Percentiles rank a stretch among this genome's conserved stretches.
phyloP scores from a whole-genome alignment of 2,113 vertebrate species.

The Ibidorhyncha struthersii region DNA sequence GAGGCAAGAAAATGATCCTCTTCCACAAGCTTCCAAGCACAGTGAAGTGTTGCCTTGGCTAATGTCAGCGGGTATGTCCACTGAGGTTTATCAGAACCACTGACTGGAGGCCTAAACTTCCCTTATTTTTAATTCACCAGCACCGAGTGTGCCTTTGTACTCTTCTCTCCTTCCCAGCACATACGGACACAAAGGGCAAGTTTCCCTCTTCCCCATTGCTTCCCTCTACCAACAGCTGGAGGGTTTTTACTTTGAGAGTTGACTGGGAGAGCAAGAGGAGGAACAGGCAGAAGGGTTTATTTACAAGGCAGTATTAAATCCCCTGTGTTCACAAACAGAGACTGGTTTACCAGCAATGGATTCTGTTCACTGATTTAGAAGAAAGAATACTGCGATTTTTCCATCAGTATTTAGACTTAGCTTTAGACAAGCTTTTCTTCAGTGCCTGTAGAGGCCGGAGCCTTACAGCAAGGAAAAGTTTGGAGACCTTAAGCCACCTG shows the following conservation, averaged over 20 bases:
- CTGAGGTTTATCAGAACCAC: neutral
- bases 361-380: neutral
- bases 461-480: neutral
- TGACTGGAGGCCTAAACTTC: neutral
- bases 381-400: neutral
- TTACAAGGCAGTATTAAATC: neutral
- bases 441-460: neutral
- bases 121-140: neutral
- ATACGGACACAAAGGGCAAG: neutral
- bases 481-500: neutral
- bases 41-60: neutral
- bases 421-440: neutral
- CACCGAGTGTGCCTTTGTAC: neutral
- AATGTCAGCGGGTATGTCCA: fast-evolving
- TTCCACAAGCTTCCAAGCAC: neutral
- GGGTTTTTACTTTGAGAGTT: neutral
- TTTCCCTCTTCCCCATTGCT: neutral
- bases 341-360: neutral
- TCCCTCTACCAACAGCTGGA: neutral
- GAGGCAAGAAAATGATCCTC: neutral
- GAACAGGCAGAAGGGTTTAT: neutral
- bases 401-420: neutral
- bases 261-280: neutral
- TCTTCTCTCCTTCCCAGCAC: neutral
- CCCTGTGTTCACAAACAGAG: neutral